Evolutionary conservation across 2,888 invertebrate genomes (phyloP), one percentile per base, ranked within the genome.

Genomic region (Ochropleura plecta): DNA sequence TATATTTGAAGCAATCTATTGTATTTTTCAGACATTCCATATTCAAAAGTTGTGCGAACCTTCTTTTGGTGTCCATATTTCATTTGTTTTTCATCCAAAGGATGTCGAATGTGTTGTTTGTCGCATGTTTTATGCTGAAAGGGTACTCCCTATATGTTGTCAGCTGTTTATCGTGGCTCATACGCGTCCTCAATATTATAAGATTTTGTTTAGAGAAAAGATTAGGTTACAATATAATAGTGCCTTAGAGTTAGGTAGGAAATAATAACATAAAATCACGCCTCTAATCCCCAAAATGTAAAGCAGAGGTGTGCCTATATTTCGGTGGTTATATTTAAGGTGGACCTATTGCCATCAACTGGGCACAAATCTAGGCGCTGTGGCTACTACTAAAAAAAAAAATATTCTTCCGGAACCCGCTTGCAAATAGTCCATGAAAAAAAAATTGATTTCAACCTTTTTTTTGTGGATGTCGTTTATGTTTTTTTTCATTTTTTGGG

Each of bases 151-250:
- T 48, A 5, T 73, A 55, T 16, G 49, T 72, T 40, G 51, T 64
- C 63, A 72, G 72, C 78, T 82, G 62, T 72, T 82, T 82, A 82
- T 72, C 57, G 30, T 42, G 16, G 44, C 51, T 40, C 48, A 14
- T 12, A 74, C 65, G 65, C 65, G 78, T 3, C 60, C 51, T 51
- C 80, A 73, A 78, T 78, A 78, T 48, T 53, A 42, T 48, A 48
- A 42, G 48, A 53, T 65, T 48, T 73, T 7, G 16, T 5, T n/a
- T 18, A 14, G 46, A 16, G 42, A 51, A 79, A 30, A 3, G 9
- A 60, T 48, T 12, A 30, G 51, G 63, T 53, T 44, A 51, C 55
- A 49, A 18, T 78, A 14, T 62, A 20, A 12, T 55, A 20, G 20
- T 20, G 40, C 5, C 42, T 18, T 42, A 40, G 40, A 60, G 42